Percentiles rank a stretch among this genome's conserved stretches.
phyloP scores from a whole-genome alignment of 2,113 vertebrate genomes.

The Pampusana beccarii region DNA sequence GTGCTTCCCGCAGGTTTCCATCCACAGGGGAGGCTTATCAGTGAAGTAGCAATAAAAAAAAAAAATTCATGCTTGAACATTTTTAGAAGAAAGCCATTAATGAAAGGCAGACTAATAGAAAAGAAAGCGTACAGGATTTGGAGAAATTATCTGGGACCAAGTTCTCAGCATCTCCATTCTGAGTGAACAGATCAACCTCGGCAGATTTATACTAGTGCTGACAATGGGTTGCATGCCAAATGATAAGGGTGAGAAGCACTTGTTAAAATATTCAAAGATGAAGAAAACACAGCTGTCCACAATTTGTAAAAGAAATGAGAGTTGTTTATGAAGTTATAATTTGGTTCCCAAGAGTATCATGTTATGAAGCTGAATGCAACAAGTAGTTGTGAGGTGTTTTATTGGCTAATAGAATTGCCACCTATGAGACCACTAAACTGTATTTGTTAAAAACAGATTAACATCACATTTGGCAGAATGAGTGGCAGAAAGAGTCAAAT shows the following conservation, averaged over 20 bases:
- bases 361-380: not conserved
- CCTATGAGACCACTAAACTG: not conserved
- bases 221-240: not conserved
- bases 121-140: not conserved
- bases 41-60: not conserved
- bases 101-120: not conserved
- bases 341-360: not conserved
- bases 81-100: not conserved
- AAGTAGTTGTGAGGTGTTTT: not conserved
- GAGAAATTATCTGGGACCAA: not conserved
- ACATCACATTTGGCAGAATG: not conserved
- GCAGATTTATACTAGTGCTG: accelerated
- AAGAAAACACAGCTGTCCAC: not conserved
- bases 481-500: not conserved
- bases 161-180: not conserved
- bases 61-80: not conserved
- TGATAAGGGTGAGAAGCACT: accelerated
- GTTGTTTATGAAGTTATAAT: not conserved
- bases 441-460: not conserved
- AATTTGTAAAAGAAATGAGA: not conserved
- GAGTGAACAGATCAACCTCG: not conserved
- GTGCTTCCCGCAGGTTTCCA: not conserved
- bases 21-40: not conserved
- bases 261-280: not conserved
- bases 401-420: not conserved